Percentiles rank a stretch among this genome's conserved stretches.
These are phyloP conservation scores for Beroe ovata DNA, from an alignment of 37 sponge, comb jelly and placozoan genomes.

Conservation along the genomic window DNA sequence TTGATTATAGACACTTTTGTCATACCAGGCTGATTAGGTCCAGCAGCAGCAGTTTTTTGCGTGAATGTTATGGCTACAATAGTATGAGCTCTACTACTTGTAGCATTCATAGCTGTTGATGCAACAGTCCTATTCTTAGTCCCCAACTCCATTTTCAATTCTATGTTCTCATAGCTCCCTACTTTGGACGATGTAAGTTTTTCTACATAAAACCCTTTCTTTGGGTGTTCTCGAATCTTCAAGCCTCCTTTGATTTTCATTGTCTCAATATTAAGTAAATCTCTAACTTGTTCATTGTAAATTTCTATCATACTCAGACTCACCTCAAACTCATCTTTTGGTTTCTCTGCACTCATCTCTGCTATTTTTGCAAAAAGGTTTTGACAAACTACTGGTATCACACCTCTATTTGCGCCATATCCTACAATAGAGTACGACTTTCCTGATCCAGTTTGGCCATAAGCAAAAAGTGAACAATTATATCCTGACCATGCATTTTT, in stretches of 20 bases:
- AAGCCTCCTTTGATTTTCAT: conserved; percentile 71
- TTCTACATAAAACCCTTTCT: conserved; percentile 79
- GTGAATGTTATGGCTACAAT: conserved; percentile 76
- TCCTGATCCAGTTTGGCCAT: conserved; percentile 81
- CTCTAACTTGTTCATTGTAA: conserved; percentile 81
- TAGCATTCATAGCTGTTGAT: conserved; percentile 82
- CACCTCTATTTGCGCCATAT: conserved; percentile 77
- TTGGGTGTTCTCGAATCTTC: conserved; percentile 75
- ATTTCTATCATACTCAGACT: conserved; percentile 78
- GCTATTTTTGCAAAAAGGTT: conserved; percentile 72
- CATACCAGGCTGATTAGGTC: conserved; percentile 65
- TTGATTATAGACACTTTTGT: conserved; percentile 74
- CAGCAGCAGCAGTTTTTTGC: conserved; percentile 72
- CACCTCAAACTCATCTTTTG: conserved; percentile 71
- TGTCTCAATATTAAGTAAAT: conserved; percentile 68
- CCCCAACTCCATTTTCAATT: conserved; percentile 71
- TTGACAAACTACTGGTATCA: conserved; percentile 82
- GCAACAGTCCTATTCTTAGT: conserved; percentile 79
- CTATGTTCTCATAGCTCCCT: conserved; percentile 72
- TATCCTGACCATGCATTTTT: conserved; percentile 82
- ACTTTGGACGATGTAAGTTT: conserved; percentile 70
- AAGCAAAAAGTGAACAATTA: conserved; percentile 83
- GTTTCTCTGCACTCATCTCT: conserved; percentile 57
- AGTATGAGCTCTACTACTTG: conserved; percentile 78
- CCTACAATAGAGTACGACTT: conserved; percentile 83